Base-by-base conservation (phyloP, 2,888 invertebrate genomes). In the Rhagium mordax region DNA sequence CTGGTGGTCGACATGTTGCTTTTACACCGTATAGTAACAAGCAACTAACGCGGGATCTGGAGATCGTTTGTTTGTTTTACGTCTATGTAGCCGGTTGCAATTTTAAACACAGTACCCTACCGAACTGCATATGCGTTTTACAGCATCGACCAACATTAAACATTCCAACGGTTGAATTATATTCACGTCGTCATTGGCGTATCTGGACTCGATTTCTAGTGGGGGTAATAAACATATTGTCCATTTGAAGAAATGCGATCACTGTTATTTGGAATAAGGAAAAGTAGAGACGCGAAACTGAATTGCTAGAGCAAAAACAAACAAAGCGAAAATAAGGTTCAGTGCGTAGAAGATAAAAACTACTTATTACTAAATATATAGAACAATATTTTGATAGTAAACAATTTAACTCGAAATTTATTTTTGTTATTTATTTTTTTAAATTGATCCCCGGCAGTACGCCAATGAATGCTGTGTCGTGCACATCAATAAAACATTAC, bases 101-200 rank as follows among this genome's bases (percentile, higher is more conserved):
- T 68, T 68, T 68, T 68, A 68, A 53, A 68, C 51, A 68, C 53
- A 68, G 20, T 53, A 53, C 55, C 55, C 55, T 57, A 57, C 24
- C 55, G 55, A 57, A 57, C 55, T 57, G 55, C 55, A 57, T 57
- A 24, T 21, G 27, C 27, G 55, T 27, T 24, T 57, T 21, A n/a
- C n/a, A 57, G 24, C 55, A 57, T 15, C 55, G 55, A n/a, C 27
- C 55, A 15, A 57, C 55, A 57, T 24, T n/a, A 57, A 57, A 57
- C 55, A 57, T 24, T 57, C 55, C 55, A 57, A 24, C 55, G 15
- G 7, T 21, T 15, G 55, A 15, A 57, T 57, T 57, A 57, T 21
- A 57, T 27, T 27, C 55, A 27, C n/a, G 15, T 3, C n/a, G n/a
- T 41, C 41, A 41, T 1, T 41, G 41, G 41, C 41, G 41, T 41